Percentiles rank a stretch among this genome's conserved stretches.
Conservation (phyloP, 2,113 vertebrate species). For the Salminus brasiliensis region DNA sequence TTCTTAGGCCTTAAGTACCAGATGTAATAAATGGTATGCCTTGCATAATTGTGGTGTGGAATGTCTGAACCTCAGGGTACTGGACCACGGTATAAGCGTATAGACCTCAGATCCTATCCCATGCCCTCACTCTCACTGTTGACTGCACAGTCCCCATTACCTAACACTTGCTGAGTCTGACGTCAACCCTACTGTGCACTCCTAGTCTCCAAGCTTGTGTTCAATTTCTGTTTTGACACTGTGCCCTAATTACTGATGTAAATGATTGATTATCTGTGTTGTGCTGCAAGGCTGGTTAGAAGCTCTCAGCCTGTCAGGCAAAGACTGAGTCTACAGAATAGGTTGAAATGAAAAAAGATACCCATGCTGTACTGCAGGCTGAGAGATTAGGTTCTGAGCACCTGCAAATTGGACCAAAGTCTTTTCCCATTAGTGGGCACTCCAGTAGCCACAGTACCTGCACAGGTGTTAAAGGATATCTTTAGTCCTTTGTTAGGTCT, state of each 20-base stretch:
- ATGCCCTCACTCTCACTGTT: slow-evolving; percentile 35
- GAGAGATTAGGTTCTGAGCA: slow-evolving; percentile 75
- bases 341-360: slow-evolving; percentile 68
- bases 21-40: slow-evolving; percentile 11
- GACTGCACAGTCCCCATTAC: slow-evolving; percentile 63
- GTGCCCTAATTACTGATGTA: slow-evolving; percentile 78
- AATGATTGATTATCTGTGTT: slow-evolving; percentile 81
- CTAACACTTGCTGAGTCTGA: slow-evolving; percentile 71
- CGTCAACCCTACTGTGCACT: slow-evolving; percentile 63
- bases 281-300: slow-evolving; percentile 62
- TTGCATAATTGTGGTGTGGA: slow-evolving; percentile 37
- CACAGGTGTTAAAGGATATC: slow-evolving; percentile 74
- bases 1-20: not conserved
- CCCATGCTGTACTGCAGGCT: slow-evolving; percentile 62
- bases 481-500: slow-evolving; percentile 74
- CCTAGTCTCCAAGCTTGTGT: slow-evolving; percentile 65
- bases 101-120: slow-evolving; percentile 17
- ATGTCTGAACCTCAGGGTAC: slow-evolving; percentile 48
- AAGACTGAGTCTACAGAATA: slow-evolving; percentile 57
- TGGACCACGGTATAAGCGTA: slow-evolving; percentile 30
- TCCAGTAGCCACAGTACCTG: slow-evolving; percentile 60
- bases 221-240: slow-evolving; percentile 83
- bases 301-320: slow-evolving; percentile 60
- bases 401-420: slow-evolving; percentile 69
- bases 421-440: slow-evolving; percentile 60